These are phyloP conservation scores for Rhinoderma darwinii DNA, from an alignment of 2,113 vertebrate species.

Conservation along the genomic window DNA sequence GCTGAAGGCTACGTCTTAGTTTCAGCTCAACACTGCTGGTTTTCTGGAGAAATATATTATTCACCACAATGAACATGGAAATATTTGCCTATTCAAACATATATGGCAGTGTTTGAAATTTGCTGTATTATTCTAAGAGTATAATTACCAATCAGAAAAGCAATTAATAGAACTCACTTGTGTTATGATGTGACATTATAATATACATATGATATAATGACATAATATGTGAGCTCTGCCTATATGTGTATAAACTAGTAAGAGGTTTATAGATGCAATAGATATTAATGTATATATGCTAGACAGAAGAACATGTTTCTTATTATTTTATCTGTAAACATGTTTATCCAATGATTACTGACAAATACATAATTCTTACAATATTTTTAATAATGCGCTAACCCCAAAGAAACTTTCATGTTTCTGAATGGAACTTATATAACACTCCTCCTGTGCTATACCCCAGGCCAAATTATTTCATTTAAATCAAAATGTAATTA, in stretches of 20 bases:
- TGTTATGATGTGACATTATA: too few relatives aligned
- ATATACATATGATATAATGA: background rate
- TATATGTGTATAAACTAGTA: background rate
- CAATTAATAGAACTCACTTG: background rate
- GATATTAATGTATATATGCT: background rate
- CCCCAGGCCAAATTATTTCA: too few relatives aligned
- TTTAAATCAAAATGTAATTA: too few relatives aligned
- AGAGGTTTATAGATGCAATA: background rate
- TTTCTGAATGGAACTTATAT: background rate
- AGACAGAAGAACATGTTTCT: background rate
- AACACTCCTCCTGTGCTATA: background rate
- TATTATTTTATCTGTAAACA: background rate
- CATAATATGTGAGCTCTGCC: background rate
- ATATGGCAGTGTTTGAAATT: background rate
- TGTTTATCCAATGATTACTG: background rate
- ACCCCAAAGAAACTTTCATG: too few relatives aligned
- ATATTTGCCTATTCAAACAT: background rate
- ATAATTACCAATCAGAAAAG: background rate
- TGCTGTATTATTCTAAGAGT: background rate
- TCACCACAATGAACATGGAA: background rate
- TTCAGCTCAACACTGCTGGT: slow-evolving; percentile 16
- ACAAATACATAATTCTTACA: background rate
- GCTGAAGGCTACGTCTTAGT: slow-evolving; percentile 46
- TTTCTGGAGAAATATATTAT: slow-evolving; percentile 49
- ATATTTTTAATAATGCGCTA: too few relatives aligned